A percentile compares a stretch with the other conserved stretches of the same genome.
These are phyloP conservation scores for Lithobates sylvaticus DNA, from an alignment of 2,797 vertebrate species.

Conservation along the genomic window DNA sequence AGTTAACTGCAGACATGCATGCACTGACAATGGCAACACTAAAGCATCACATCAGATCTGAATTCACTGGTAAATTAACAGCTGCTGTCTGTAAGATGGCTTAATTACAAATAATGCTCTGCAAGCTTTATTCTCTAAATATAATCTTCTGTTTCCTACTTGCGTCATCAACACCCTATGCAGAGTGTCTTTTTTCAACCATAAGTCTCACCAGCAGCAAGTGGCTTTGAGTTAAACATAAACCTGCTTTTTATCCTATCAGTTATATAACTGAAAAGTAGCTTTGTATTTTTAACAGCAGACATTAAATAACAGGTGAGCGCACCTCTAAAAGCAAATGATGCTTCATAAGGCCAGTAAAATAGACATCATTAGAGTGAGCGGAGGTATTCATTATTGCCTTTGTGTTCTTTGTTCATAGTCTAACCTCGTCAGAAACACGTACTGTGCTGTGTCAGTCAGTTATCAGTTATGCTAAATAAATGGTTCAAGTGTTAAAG, in stretches of 20 bases:
- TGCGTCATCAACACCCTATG: conserved; percentile 41
- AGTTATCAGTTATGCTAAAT: conserved; percentile 2
- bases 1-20: conserved; percentile 15
- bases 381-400: conserved; percentile 18
- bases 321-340: conserved; percentile 31
- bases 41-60: conserved; percentile 19
- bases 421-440: conserved; percentile 10
- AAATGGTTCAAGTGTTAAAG: not conserved
- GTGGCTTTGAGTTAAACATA: conserved; percentile 36
- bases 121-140: conserved; percentile 41
- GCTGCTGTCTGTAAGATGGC: conserved; percentile 39
- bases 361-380: conserved; percentile 42
- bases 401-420: conserved; percentile 39
- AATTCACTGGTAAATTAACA: conserved; percentile 44
- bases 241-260: conserved; percentile 36
- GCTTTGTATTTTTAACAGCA: conserved; percentile 45
- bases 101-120: conserved; percentile 50
- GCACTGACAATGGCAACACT: conserved; percentile 4
- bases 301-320: conserved; percentile 40
- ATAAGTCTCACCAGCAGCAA: conserved; percentile 18
- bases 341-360: conserved; percentile 44
- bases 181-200: not conserved
- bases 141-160: conserved; percentile 52
- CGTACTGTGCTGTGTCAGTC: not conserved
- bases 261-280: conserved; percentile 22